Percentiles rank a stretch among this genome's conserved stretches.
Conservation (phyloP, 2,797 vertebrate genomes). For the Clarias pachynema region DNA sequence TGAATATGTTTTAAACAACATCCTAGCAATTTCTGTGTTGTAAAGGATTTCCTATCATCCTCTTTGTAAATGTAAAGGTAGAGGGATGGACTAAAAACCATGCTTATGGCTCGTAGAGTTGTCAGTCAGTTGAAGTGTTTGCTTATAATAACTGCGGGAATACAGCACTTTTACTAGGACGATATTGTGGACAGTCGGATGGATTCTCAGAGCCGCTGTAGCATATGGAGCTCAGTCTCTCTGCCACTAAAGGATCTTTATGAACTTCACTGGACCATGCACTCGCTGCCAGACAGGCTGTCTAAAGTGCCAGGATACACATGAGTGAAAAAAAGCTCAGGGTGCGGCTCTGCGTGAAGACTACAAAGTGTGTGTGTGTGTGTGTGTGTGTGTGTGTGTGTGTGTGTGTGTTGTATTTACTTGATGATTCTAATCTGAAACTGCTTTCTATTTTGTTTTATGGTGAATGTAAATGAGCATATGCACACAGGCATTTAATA, state of each 20-base stretch:
- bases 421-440: not conserved
- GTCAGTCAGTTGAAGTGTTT: not conserved
- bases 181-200: slow-evolving; percentile 27
- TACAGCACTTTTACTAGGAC: slow-evolving; percentile 22
- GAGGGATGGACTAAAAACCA: not conserved
- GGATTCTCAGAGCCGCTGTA: slow-evolving; percentile 40
- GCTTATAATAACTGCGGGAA: slow-evolving; percentile 5
- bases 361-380: not conserved
- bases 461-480: not conserved
- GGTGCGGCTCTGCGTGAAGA: not conserved
- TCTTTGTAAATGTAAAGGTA: not conserved
- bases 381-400: too few species aligned
- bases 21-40: not conserved
- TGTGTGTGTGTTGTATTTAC: not conserved
- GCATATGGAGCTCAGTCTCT: slow-evolving; percentile 49
- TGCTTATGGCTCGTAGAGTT: too few species aligned
- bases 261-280: slow-evolving; percentile 33
- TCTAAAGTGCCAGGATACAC: slow-evolving; percentile 16
- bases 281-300: slow-evolving; percentile 7
- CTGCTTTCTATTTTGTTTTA: not conserved
- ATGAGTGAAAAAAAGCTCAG: slow-evolving; percentile 8
- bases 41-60: not conserved
- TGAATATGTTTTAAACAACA: not conserved
- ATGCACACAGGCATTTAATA: not conserved
- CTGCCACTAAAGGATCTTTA: slow-evolving; percentile 16